phyloP scores from a whole-genome alignment of 2,888 invertebrate genomes.

The Chironomus tentans region DNA sequence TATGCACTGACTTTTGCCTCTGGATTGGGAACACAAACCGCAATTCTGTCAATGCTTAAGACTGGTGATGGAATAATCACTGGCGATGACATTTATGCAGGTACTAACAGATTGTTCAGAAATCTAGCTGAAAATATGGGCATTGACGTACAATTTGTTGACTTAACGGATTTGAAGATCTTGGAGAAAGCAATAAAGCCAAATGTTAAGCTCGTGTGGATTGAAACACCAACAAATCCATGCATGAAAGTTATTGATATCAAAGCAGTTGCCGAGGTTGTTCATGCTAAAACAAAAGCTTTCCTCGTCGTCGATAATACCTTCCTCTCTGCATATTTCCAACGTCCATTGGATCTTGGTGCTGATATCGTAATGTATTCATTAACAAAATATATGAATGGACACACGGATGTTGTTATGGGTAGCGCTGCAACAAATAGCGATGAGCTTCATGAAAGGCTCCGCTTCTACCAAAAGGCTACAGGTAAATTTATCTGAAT shows the following conservation, averaged over 20 bases:
- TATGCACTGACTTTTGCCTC: conserved; percentile 77
- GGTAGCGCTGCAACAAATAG: conserved; percentile 73
- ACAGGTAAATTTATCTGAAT: background rate
- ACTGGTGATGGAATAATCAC: conserved; percentile 84
- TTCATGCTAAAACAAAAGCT: conserved; percentile 43
- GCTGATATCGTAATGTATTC: conserved; percentile 90
- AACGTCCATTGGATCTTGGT: conserved; percentile 82
- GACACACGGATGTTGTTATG: conserved; percentile 96
- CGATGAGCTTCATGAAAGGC: conserved; percentile 56
- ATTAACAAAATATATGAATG: conserved; percentile 96
- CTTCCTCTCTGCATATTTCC: conserved; percentile 82
- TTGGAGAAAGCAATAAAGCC: conserved; percentile 60
- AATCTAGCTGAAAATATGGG: conserved; percentile 57
- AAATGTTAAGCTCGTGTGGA: conserved; percentile 87
- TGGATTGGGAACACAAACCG: conserved; percentile 79
- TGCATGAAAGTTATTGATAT: conserved; percentile 84
- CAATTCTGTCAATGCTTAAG: conserved; percentile 63
- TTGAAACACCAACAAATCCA: conserved; percentile 96
- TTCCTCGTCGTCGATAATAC: conserved; percentile 86
- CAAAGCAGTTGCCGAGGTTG: conserved; percentile 54
- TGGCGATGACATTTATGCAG: conserved; percentile 93
- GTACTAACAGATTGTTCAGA: conserved; percentile 70
- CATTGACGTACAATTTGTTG: conserved; percentile 66
- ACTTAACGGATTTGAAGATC: conserved; percentile 58
- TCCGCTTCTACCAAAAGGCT: conserved; percentile 78